Percentiles rank a stretch among this genome's conserved stretches.
Evolutionary conservation across 1,140 invertebrate species (phyloP).

Genomic region (Eriosoma lanigerum): DNA sequence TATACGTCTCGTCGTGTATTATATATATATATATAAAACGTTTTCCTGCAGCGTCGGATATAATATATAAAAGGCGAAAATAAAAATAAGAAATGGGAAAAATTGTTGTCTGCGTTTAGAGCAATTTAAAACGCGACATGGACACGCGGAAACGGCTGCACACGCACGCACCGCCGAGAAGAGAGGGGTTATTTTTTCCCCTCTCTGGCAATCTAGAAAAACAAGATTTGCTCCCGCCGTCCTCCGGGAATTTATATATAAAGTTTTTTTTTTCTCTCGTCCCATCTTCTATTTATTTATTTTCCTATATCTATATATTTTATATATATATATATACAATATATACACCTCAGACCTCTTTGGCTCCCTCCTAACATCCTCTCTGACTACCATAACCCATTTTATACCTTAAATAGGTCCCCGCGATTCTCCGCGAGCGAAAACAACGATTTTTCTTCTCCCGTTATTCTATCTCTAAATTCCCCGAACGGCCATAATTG

Average conservation of each 20-base stretch:
- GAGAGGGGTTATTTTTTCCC: background rate
- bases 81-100: conserved; percentile 47
- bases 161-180: too few relatives aligned
- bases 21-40: conserved; percentile 49
- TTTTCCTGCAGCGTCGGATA: background rate
- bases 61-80: background rate
- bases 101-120: conserved; percentile 51
- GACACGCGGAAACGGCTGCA: conserved; percentile 18
- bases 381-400: background rate
- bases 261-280: conserved; percentile 25
- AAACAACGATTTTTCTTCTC: conserved; percentile 49
- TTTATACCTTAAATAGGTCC: conserved; percentile 49
- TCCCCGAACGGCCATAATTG: conserved; percentile 47
- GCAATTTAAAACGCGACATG: conserved; percentile 47
- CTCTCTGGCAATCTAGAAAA: conserved; percentile 48
- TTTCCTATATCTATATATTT: too few relatives aligned
- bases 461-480: conserved; percentile 32
- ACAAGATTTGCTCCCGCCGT: conserved; percentile 44
- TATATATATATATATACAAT: too few relatives aligned
- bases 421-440: conserved; percentile 33
- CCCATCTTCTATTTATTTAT: background rate
- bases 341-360: background rate
- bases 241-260: conserved; percentile 47
- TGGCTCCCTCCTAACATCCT: too few relatives aligned
- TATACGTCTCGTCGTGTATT: conserved; percentile 9